These are phyloP conservation scores for Sebastes wilsoni DNA, from an alignment of 2,797 vertebrate genomes.

Conservation along the genomic window DNA sequence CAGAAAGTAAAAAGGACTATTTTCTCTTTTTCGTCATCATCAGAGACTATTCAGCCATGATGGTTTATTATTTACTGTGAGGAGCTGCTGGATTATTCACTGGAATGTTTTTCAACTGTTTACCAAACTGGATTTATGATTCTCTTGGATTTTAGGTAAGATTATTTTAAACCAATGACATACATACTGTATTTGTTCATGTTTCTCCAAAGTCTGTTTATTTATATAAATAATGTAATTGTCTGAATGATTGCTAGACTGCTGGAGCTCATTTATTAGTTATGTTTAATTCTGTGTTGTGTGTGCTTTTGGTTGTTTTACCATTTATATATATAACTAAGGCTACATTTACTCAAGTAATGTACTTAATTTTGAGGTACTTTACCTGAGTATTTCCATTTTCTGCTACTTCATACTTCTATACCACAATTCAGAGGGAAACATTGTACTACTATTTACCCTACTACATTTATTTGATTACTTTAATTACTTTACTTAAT, in stretches of 20 bases:
- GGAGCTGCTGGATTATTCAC: background rate
- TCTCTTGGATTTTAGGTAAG: slow-evolving; percentile 68
- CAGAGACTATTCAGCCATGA: background rate
- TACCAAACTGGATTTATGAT: slow-evolving; percentile 35
- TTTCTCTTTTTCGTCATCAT: background rate
- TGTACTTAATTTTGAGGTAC: background rate
- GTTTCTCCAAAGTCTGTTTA: background rate
- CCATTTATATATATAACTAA: background rate
- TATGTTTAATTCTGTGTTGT: background rate
- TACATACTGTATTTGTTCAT: background rate
- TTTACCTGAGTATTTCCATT: background rate
- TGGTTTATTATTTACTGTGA: background rate
- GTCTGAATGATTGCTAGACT: background rate
- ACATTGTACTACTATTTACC: background rate
- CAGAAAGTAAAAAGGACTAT: background rate
- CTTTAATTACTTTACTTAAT: background rate
- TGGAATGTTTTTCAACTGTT: background rate
- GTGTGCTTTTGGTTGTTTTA: background rate
- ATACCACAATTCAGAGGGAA: background rate
- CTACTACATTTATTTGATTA: background rate
- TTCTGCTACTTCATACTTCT: background rate
- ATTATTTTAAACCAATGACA: background rate
- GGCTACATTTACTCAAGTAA: background rate
- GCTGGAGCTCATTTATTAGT: background rate
- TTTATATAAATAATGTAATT: background rate